Base-by-base conservation (phyloP, 2,888 invertebrate species). In the Aleiodes leptofemur region DNA sequence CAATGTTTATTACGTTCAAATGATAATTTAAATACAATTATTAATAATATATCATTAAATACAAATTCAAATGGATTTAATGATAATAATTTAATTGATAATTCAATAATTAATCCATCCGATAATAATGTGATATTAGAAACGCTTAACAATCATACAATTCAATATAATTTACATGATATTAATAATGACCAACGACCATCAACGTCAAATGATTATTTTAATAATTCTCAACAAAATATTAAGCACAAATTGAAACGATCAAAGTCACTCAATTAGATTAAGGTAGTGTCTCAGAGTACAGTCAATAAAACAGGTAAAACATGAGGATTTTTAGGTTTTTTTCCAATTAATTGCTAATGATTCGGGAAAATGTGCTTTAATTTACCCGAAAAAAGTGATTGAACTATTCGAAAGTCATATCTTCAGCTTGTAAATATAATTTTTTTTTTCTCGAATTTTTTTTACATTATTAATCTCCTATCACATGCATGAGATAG, bases 41-140 rank as follows among this genome's bases (percentile, higher is more conserved):
- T 43, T 43, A 43, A 43, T 43, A 43, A 43, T 43, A 11, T 48
- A 64, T 38, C 64, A 43, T 64, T 64, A 64, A 43, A 59, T 38
- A 34, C 59, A 59, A 29, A 13, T 11, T 23, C 13, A 8, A 14
- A 43, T 48, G 9, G 38, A 48, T 23, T 43, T 14, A 64, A 64
- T 64, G 38, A 23, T 29, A 14, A 56, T 56, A 56, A 38, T 29
- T 48, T 29, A 13, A 43, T 8, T 23, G 48, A 64, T 64, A 16
- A 23, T 34, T 69, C 53, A 48, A 66, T 57, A 74, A 80, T 85
- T 79, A 89, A 86, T 89, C 89, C 89, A 88, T 89, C 89, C 89
- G 89, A 85, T 81, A 88, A 88, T 89, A 88, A 88, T 89, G 89
- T 89, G 89, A 89, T 89, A 89, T 86, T 87, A 86, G 85, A 84